Percentiles rank a stretch among this genome's conserved stretches.
These are phyloP conservation scores for Clavelina lepadiformis DNA, from an alignment of 23 tunicate genomes.

Conservation along the genomic window DNA sequence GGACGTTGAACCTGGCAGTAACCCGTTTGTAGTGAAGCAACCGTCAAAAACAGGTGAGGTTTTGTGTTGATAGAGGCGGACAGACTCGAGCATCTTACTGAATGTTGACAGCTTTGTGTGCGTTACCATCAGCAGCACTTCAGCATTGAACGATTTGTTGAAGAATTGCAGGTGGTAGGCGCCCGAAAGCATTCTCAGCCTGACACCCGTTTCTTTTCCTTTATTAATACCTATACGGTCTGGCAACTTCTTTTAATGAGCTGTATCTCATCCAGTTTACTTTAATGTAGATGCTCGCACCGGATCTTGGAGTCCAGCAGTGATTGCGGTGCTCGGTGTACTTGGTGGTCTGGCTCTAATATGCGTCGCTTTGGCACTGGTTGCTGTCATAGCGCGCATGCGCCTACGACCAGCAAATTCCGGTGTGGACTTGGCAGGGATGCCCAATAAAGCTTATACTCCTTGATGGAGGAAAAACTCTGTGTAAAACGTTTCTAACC, in stretches of 20 bases:
- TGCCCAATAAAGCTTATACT: conserved; percentile 18
- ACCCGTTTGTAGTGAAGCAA: not conserved
- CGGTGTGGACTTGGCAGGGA: conserved; percentile 3
- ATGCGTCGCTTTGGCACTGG: conserved; percentile 52
- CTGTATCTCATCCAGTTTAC: too few species aligned
- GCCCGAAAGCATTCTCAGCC: conserved; percentile 21
- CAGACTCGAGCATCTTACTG: too few species aligned
- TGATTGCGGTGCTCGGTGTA: conserved; percentile 42
- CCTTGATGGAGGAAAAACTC: too few species aligned
- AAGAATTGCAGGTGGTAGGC: conserved; percentile 99
- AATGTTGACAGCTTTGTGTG: too few species aligned
- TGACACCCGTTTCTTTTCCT: too few species aligned
- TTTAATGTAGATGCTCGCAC: too few species aligned
- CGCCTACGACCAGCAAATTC: not conserved
- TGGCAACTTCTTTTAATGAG: too few species aligned
- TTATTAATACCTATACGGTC: too few species aligned
- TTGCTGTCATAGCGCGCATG: conserved; percentile 9
- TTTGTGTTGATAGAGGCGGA: too few species aligned
- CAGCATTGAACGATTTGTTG: conserved; percentile 69
- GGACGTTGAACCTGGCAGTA: conserved; percentile 7
- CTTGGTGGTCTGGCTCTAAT: conserved; percentile 40
- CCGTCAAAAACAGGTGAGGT: too few species aligned
- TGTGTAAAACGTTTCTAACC: too few species aligned
- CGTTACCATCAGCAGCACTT: conserved; percentile 69
- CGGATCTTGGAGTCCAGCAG: conserved; percentile 19